Evolutionary conservation across 2,888 invertebrate species (phyloP), one percentile per base, ranked within the genome.

Genomic region (Idaea straminata): DNA sequence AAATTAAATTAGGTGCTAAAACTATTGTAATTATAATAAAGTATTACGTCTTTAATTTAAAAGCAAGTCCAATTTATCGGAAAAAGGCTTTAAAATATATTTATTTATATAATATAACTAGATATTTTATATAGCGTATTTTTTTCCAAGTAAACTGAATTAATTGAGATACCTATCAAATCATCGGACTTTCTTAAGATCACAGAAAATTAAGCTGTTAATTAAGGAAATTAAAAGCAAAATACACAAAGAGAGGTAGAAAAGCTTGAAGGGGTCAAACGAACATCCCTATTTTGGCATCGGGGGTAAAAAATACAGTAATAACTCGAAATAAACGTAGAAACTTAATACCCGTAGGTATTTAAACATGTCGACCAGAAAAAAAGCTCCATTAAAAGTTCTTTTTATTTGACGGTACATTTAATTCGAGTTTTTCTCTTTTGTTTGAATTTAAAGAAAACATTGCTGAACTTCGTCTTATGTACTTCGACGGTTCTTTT

Each of bases 371-470:
- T 47, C 47, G 66, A 71, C 62, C 69, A 65, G 72, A 75, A 72
- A 76, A 75, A 74, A 69, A 71, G 71, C 62, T 68, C 66, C 68
- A 74, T 78, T 80, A 72, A 70, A 69, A 70, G 71, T 59, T 59
- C 47, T 72, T 83, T 83, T 83, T 82, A 83, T 85, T 83, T 77
- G 75, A 76, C 73, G 74, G 70, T 72, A 74, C 74, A 72, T 85
- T 85, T 84, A 85, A 84, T 86, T 86, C 77, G 80, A 77, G 71
- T 73, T 73, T 77, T 75, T 78, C 74, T 75, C 74, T 83, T 84
- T 86, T 82, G 83, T 84, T 82, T 80, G 75, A 74, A 70, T 83
- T 83, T 79, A 82, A 83, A 84, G 81, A 83, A 83, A 83, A 84
- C 83, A 83, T 79, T 85, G 81, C 64, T 70, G 79, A 86, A 83